A percentile compares a stretch with the other conserved stretches of the same genome.
Evolutionary conservation across 2,888 invertebrate species (phyloP).

Genomic region (Mayetiola destructor): DNA sequence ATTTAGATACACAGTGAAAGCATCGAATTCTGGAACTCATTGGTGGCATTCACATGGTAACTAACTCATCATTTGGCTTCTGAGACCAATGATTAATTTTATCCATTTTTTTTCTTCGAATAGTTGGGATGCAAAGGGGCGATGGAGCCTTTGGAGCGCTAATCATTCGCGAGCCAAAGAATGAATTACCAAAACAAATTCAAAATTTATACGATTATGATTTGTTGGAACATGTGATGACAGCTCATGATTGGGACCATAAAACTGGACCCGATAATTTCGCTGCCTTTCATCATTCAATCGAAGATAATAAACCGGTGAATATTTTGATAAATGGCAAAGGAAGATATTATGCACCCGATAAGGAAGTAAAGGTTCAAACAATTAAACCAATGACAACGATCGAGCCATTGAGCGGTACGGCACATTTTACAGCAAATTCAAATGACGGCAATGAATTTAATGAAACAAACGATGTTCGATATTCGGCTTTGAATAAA

Average conservation of each 20-base stretch:
- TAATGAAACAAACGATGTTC: background rate
- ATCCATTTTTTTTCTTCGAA: too few relatives aligned
- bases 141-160: conserved; percentile 73
- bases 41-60: conserved; percentile 34
- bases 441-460: too few relatives aligned
- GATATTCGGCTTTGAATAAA: too few relatives aligned
- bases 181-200: conserved; percentile 43
- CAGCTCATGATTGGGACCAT: conserved; percentile 72
- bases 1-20: conserved; percentile 64
- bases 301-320: conserved; percentile 68
- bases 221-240: conserved; percentile 56
- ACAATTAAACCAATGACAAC: background rate
- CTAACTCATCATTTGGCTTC: too few relatives aligned
- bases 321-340: conserved; percentile 70
- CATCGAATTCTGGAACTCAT: conserved; percentile 6
- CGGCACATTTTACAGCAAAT: too few relatives aligned
- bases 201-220: conserved; percentile 62
- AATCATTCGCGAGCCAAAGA: conserved; percentile 53
- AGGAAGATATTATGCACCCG: conserved; percentile 38
- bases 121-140: conserved; percentile 68
- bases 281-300: conserved; percentile 69
- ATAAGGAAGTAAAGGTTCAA: background rate
- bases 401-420: too few relatives aligned
- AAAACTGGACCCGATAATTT: conserved; percentile 58
- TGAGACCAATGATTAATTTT: too few relatives aligned